These are phyloP conservation scores for Catostylus mosaicus DNA, from an alignment of 30 jellyfish, hydroid and myxozoan genomes.

Conservation along the genomic window DNA sequence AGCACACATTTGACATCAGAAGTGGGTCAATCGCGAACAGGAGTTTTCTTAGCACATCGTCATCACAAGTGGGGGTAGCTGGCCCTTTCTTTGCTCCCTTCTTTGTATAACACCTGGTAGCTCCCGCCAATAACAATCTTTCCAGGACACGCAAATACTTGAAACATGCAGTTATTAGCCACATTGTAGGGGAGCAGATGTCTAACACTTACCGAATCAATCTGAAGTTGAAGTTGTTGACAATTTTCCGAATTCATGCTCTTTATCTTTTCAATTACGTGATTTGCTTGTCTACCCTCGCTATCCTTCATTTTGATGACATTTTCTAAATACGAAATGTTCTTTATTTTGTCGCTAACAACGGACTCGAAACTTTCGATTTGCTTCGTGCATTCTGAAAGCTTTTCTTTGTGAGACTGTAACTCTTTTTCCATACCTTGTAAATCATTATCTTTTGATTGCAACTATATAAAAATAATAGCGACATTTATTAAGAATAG, in stretches of 20 bases:
- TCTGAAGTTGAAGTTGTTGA: constrained; percentile 75
- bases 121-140: no score
- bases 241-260: constrained; percentile 81
- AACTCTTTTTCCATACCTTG: constrained; percentile 46
- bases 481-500: no score
- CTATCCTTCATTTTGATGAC: constrained; percentile 61
- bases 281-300: constrained; percentile 57
- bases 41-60: no score
- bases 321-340: constrained; percentile 43
- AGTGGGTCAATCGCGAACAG: no score
- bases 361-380: constrained; percentile 35
- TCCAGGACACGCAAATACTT: no score
- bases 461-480: constrained; percentile 27
- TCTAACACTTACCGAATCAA: constrained; percentile 68
- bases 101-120: no score
- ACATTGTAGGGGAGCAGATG: no score
- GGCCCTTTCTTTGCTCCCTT: no score
- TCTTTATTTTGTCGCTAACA: constrained; percentile 46
- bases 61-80: no score
- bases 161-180: no score
- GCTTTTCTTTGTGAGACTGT: constrained; percentile 3
- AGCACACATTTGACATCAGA: no score
- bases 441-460: background rate
- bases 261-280: constrained; percentile 65
- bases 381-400: constrained; percentile 28